These are phyloP conservation scores for Halcyon chelicuti DNA, from an alignment of 2,797 vertebrate species.

Conservation along the genomic window DNA sequence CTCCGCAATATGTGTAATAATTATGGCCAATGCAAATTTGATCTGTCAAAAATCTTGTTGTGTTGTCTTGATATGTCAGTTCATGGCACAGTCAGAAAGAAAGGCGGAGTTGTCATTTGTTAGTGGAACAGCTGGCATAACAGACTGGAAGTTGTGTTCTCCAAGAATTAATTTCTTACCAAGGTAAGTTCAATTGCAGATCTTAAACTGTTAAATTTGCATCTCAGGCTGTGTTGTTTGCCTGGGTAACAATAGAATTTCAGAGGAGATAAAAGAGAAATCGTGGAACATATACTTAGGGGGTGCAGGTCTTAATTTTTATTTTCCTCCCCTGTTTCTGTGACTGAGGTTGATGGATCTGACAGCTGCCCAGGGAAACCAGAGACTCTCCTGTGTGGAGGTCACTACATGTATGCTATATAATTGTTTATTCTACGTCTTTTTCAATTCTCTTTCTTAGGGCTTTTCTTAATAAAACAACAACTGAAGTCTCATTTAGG, in stretches of 20 bases:
- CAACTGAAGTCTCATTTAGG: background rate
- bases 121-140: constrained; percentile 66
- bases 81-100: constrained; percentile 14
- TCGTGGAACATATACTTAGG: background rate
- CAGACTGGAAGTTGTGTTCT: constrained; percentile 47
- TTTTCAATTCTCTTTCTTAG: background rate
- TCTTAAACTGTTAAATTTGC: constrained; percentile 18
- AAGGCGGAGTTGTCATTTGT: constrained; percentile 44
- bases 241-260: background rate
- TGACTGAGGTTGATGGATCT: background rate
- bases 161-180: constrained; percentile 21
- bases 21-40: constrained; percentile 29
- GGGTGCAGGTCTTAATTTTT: background rate
- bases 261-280: background rate
- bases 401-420: background rate
- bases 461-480: constrained; percentile 31
- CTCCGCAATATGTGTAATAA: background rate
- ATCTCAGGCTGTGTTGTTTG: background rate
- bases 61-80: background rate
- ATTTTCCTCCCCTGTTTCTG: background rate
- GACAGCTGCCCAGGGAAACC: constrained; percentile 4
- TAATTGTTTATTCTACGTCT: background rate
- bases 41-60: constrained; percentile 41
- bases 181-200: background rate
- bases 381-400: background rate